Percentiles rank a stretch among this genome's conserved stretches.
phyloP scores from a whole-genome alignment of 2,797 vertebrate genomes.

The Mormyrops boulengeri region DNA sequence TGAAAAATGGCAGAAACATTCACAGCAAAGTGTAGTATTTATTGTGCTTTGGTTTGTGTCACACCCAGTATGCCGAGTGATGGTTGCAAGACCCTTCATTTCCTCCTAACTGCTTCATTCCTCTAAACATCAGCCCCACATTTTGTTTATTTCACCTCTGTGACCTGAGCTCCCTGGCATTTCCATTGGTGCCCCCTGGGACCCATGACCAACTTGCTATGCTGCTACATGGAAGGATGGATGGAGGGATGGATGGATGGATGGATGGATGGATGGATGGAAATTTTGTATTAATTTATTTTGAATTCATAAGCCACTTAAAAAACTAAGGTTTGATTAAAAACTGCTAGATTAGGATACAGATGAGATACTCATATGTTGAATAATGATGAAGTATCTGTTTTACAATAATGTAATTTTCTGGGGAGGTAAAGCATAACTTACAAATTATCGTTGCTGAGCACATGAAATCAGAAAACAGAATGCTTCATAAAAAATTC shows the following conservation, averaged over 20 bases:
- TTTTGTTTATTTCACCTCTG: neutral
- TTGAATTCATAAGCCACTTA: neutral
- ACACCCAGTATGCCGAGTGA: neutral
- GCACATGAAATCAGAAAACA: neutral
- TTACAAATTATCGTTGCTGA: neutral
- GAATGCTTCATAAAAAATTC: neutral
- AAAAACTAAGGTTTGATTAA: too few species aligned
- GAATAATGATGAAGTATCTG: neutral
- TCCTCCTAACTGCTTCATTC: neutral
- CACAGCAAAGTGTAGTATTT: neutral
- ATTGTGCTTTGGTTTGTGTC: neutral
- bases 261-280: neutral
- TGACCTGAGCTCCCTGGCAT: neutral
- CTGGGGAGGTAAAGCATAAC: slow-evolving; percentile 15
- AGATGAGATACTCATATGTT: slow-evolving; percentile 23
- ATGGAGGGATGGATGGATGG: neutral
- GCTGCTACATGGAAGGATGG: neutral
- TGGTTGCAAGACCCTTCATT: neutral
- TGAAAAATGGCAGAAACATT: neutral
- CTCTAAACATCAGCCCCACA: neutral
- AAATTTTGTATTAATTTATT: neutral
- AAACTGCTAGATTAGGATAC: neutral
- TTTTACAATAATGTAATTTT: slow-evolving; percentile 30
- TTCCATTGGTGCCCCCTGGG: neutral
- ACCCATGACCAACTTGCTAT: neutral